A percentile compares a stretch with the other conserved stretches of the same genome.
Evolutionary conservation across 2,888 invertebrate genomes (phyloP).

Genomic region (Trichacis sp.): DNA sequence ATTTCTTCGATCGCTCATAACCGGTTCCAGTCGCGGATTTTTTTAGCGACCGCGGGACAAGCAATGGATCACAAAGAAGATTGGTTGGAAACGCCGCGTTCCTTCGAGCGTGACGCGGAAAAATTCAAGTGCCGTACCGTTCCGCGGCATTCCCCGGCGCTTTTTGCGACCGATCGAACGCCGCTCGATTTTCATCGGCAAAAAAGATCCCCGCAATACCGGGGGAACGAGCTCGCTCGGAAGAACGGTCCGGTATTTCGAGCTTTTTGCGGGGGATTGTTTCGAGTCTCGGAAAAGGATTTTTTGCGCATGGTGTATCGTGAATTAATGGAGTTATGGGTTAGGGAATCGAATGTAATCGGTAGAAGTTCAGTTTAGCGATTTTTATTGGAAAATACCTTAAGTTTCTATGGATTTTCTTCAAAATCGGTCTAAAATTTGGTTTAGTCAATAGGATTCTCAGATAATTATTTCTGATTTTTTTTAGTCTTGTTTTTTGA

Average conservation of each 20-base stretch:
- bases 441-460: too few relatives aligned
- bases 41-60: conserved; percentile 29
- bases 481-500: too few relatives aligned
- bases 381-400: too few relatives aligned
- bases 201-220: background rate
- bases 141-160: conserved; percentile 11
- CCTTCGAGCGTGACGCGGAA: conserved; percentile 29
- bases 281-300: background rate
- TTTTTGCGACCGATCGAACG: conserved; percentile 17
- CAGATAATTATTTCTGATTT: too few relatives aligned
- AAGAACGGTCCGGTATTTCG: background rate
- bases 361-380: too few relatives aligned
- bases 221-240: background rate
- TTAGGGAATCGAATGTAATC: too few relatives aligned
- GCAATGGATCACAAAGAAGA: conserved; percentile 36
- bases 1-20: conserved; percentile 44
- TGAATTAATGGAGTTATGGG: too few relatives aligned
- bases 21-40: conserved; percentile 46
- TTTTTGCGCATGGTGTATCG: too few relatives aligned
- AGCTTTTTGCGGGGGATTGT: background rate
- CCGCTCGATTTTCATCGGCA: conserved; percentile 23
- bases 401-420: too few relatives aligned
- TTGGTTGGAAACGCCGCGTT: conserved; percentile 31
- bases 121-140: conserved; percentile 20
- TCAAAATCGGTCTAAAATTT: too few relatives aligned